Conservation (phyloP, 2,888 invertebrate genomes). For the Corbicula japonica region DNA sequence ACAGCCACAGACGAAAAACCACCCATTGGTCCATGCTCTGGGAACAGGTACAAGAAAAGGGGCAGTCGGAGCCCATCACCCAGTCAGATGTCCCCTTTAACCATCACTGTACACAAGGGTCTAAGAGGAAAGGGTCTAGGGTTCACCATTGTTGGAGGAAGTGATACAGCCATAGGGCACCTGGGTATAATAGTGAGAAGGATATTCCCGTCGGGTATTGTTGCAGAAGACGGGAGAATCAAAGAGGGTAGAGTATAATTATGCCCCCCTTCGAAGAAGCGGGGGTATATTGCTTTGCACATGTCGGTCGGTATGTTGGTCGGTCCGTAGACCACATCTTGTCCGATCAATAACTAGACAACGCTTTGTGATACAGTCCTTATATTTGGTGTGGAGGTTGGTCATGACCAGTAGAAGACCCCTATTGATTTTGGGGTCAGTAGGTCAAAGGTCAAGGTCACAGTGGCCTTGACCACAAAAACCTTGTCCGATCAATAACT, state of each 20-base stretch:
- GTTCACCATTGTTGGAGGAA: constrained; percentile 96
- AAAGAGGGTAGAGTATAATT: constrained; percentile 95
- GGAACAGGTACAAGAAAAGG: constrained; percentile 43
- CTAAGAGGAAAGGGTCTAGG: constrained; percentile 94
- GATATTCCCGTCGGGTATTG: constrained; percentile 94
- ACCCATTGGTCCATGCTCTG: constrained; percentile 35
- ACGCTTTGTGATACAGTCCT: no score
- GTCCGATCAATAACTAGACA: no score
- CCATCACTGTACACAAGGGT: constrained; percentile 92
- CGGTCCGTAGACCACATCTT: no score
- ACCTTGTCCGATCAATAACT: no score
- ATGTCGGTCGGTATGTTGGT: no score
- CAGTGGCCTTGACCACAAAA: no score
- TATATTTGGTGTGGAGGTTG: no score
- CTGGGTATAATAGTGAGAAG: constrained; percentile 97
- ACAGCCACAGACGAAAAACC: constrained; percentile 47
- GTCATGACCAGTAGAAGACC: no score
- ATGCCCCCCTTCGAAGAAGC: no score
- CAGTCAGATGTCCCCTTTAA: constrained; percentile 59
- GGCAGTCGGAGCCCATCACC: constrained; percentile 58
- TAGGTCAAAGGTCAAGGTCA: no score
- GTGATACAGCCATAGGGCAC: constrained; percentile 94
- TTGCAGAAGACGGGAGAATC: constrained; percentile 93
- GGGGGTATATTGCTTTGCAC: no score
- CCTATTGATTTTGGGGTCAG: no score